Base-by-base conservation (phyloP, 2,888 invertebrate species). In the Eupithecia subfuscata region DNA sequence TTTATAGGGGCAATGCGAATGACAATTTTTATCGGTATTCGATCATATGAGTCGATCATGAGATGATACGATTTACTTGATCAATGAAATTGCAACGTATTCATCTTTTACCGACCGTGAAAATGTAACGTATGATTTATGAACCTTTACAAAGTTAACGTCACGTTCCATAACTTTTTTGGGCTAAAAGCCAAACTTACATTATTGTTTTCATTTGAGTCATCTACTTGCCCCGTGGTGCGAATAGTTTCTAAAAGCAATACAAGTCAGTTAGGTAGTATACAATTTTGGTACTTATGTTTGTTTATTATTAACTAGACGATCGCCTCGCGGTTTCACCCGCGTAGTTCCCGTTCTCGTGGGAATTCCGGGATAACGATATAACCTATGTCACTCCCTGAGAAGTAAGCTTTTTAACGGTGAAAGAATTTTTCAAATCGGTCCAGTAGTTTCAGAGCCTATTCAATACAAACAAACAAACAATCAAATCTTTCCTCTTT, bases 21-120 rank as follows among this genome's bases (percentile, higher is more conserved):
- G 86, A 85, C 86, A 86, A 84, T 82, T 87, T 88, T 89, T 87
- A 90, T 89, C 79, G 86, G 84, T 85, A 82, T 86, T 83, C 86
- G 83, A 86, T 86, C 82, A 83, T 84, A 84, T 82, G 70, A 80
- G 83, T 83, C 81, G 81, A 76, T 74, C 81, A 82, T 76, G 79
- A 80, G 80, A 75, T 80, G 78, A 83, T 83, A 77, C 70, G 75
- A 81, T 82, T 83, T 83, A 81, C 81, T 82, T 78, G 76, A 82
- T 80, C 77, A 80, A 80, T 77, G 78, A 77, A 77, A 78, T 80
- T 80, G 76, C 77, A 79, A 70, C 76, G 82, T 76, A 77, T 80
- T 80, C 79, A 74, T 73, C 72, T 25, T 80, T 79, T 79, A 80
- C 78, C 77, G 77, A 78, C 78, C 80, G 81, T 80, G 77, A 79